These are phyloP conservation scores for Solenopsis invicta DNA, from an alignment of 1,140 invertebrate species.

Conservation along the genomic window DNA sequence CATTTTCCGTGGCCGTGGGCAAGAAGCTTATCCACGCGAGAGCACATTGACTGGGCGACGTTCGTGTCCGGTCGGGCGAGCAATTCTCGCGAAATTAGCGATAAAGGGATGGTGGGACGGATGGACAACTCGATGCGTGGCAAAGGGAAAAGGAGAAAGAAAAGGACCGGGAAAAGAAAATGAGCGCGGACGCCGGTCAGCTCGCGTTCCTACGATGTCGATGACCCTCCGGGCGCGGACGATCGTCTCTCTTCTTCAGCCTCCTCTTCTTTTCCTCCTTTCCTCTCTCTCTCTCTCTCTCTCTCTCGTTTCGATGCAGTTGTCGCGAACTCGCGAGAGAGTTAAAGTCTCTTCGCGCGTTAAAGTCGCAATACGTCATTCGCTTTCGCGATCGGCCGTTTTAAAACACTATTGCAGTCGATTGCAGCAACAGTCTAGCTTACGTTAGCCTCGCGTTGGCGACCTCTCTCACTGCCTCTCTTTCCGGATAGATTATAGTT, in stretches of 20 bases:
- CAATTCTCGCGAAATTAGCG: slow-evolving; percentile 61
- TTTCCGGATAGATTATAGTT: neutral
- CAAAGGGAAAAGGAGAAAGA: slow-evolving; percentile 69
- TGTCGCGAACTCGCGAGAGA: slow-evolving; percentile 49
- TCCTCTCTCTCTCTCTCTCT: neutral
- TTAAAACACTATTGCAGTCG: slow-evolving; percentile 2
- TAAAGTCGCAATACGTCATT: slow-evolving; percentile 34
- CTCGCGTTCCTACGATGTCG: slow-evolving; percentile 83
- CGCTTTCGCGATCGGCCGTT: slow-evolving; percentile 38
- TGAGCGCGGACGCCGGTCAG: slow-evolving; percentile 79
- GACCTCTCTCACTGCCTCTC: neutral
- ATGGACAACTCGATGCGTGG: slow-evolving; percentile 48
- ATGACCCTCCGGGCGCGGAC: slow-evolving; percentile 76
- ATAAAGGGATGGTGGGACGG: slow-evolving; percentile 49
- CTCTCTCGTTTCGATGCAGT: neutral
- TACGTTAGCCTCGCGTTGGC: neutral
- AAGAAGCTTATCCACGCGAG: slow-evolving; percentile 66
- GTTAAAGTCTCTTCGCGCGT: slow-evolving; percentile 10
- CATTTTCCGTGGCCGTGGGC: slow-evolving; percentile 37
- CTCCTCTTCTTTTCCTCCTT: slow-evolving; percentile 40
- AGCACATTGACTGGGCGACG: slow-evolving; percentile 67
- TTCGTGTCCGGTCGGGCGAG: slow-evolving; percentile 41
- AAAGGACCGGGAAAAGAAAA: slow-evolving; percentile 75
- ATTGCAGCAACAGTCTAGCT: neutral
- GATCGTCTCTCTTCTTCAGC: slow-evolving; percentile 63